Percentiles rank a stretch among this genome's conserved stretches.
phyloP scores from a whole-genome alignment of 37 sponge, comb jelly and placozoan species.

The Ianthella basta region DNA sequence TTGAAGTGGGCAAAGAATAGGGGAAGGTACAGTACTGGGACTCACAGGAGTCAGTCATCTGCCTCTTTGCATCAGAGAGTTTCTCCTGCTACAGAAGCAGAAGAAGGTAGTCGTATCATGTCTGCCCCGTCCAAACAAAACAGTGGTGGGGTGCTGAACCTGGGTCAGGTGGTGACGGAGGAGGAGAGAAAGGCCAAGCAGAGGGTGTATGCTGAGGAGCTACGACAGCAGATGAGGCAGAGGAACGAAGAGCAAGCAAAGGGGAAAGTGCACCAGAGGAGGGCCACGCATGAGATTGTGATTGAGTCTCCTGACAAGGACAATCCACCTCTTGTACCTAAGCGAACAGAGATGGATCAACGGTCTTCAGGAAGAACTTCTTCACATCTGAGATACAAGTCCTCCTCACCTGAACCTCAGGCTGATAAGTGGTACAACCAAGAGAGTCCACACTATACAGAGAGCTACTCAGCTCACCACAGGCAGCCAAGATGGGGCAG shows the following conservation, averaged over 20 bases:
- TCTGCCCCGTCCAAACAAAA: slow-evolving; percentile 8
- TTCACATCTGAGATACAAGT: too few relatives aligned
- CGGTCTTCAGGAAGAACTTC: too few relatives aligned
- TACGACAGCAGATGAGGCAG: slow-evolving; percentile 61
- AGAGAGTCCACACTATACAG: too few relatives aligned
- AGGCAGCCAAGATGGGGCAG: too few relatives aligned
- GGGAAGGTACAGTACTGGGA: neutral
- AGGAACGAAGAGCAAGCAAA: neutral
- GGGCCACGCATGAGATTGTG: too few relatives aligned
- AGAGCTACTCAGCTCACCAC: too few relatives aligned
- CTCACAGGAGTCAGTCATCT: slow-evolving; percentile 26
- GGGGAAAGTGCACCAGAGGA: neutral
- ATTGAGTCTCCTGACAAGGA: too few relatives aligned
- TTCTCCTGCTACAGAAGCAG: neutral
- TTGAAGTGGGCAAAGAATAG: slow-evolving; percentile 48
- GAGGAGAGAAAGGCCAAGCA: slow-evolving; percentile 49
- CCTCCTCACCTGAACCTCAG: too few relatives aligned
- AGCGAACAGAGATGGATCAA: too few relatives aligned
- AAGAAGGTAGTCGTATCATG: neutral
- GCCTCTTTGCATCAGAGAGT: slow-evolving; percentile 35
- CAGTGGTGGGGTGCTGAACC: neutral
- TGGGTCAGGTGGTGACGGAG: slow-evolving; percentile 20
- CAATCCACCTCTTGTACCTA: too few relatives aligned
- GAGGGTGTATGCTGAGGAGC: slow-evolving; percentile 59
- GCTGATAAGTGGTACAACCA: too few relatives aligned